Conservation (phyloP, 2,797 vertebrate genomes). For the Chrysocyon brachyurus region DNA sequence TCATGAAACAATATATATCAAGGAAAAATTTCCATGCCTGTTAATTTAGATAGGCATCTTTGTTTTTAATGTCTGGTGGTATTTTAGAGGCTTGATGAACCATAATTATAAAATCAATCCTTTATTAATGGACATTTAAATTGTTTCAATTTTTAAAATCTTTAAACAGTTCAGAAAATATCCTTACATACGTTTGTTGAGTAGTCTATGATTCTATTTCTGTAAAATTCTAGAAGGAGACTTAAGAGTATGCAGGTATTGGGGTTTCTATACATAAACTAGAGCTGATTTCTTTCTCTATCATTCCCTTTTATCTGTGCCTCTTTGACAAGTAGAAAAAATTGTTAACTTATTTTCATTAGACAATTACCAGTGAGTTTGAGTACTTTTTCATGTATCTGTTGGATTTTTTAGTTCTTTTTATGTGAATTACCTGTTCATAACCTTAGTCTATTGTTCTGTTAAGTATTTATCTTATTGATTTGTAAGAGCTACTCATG, state of each 20-base stretch:
- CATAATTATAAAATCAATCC: neutral
- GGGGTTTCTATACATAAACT: neutral
- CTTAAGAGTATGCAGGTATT: neutral
- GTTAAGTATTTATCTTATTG: neutral
- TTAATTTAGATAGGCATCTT: neutral
- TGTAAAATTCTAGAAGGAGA: neutral
- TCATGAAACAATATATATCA: neutral
- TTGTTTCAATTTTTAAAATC: neutral
- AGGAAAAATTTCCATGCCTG: neutral
- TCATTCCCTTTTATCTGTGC: neutral
- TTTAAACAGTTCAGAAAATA: neutral
- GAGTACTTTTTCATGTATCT: neutral
- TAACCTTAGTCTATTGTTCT: neutral
- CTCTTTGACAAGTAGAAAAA: neutral
- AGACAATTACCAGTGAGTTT: neutral
- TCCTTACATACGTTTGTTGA: neutral
- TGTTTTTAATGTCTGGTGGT: neutral
- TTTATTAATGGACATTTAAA: neutral
- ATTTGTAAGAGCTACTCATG: neutral
- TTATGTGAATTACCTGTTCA: neutral
- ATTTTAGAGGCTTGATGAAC: neutral
- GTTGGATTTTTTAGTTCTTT: slow-evolving; percentile 35
- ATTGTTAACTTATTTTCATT: neutral
- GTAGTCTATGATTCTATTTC: neutral
- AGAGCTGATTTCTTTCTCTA: neutral